These are phyloP conservation scores for Parapsyche elsis DNA, from an alignment of 1,140 invertebrate species.

Conservation along the genomic window DNA sequence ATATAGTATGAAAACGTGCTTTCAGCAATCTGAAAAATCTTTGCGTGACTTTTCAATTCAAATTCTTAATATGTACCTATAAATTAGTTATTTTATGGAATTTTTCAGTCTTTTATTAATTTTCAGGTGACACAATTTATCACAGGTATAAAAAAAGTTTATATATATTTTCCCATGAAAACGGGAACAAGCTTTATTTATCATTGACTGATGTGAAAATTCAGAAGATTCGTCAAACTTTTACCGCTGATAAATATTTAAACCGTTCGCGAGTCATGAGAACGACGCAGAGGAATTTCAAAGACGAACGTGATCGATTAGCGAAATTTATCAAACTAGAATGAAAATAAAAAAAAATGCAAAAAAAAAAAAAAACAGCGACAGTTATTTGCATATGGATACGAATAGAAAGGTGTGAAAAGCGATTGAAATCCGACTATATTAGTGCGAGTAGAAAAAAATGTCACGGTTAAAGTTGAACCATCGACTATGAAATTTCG, in stretches of 20 bases:
- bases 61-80: too few relatives aligned
- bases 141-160: too few relatives aligned
- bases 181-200: background rate
- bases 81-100: too few relatives aligned
- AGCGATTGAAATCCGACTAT: slow-evolving; percentile 7
- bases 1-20: too few relatives aligned
- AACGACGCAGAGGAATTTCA: background rate
- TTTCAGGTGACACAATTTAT: too few relatives aligned
- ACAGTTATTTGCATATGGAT: background rate
- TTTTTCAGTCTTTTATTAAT: too few relatives aligned
- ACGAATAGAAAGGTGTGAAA: slow-evolving; percentile 5
- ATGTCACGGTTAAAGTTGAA: background rate
- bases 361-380: slow-evolving; percentile 1
- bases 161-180: slow-evolving; percentile 15
- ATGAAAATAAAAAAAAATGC: slow-evolving; percentile 29
- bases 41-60: too few relatives aligned
- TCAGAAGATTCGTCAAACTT: slow-evolving; percentile 16
- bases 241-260: background rate
- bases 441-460: background rate
- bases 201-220: background rate
- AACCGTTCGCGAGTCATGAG: background rate
- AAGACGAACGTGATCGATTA: slow-evolving; percentile 17
- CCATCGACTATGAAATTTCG: background rate
- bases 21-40: too few relatives aligned
- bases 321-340: slow-evolving; percentile 26